These are phyloP conservation scores for Lichenostomus cassidix DNA, from an alignment of 2,113 vertebrate species.

Conservation along the genomic window DNA sequence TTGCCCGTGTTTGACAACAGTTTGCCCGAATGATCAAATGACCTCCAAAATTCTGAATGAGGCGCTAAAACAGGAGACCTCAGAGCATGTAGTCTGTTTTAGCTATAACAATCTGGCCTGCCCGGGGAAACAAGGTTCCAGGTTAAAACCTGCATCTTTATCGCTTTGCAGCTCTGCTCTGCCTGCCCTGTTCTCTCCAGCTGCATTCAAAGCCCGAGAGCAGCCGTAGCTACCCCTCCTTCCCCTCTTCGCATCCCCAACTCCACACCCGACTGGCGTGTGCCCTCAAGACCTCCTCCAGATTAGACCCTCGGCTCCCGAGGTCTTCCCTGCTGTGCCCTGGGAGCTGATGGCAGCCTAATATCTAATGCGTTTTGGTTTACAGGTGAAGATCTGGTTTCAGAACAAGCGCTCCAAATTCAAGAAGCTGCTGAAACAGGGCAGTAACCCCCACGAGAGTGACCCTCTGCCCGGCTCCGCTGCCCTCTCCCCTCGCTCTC, in stretches of 20 bases:
- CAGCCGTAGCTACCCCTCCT: background rate
- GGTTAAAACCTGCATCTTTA: background rate
- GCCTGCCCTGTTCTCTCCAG: background rate
- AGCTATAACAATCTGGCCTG: background rate
- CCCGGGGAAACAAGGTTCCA: background rate
- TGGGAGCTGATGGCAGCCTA: background rate
- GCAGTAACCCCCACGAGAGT: constrained; percentile 91
- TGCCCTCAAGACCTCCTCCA: background rate
- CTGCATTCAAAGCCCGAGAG: background rate
- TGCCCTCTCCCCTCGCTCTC: constrained; percentile 92
- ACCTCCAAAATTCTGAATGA: constrained; percentile 13
- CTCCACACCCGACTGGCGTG: background rate
- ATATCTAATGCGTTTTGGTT: constrained; percentile 27
- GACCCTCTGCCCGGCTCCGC: constrained; percentile 92
- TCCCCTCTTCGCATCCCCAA: background rate
- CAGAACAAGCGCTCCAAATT: constrained; percentile 99
- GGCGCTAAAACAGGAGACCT: background rate
- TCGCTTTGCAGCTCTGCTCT: background rate
- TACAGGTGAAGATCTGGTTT: constrained; percentile 99
- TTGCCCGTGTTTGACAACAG: constrained; percentile 38
- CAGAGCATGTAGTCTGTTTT: background rate
- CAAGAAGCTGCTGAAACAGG: constrained; percentile 98
- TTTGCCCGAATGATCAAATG: constrained; percentile 13
- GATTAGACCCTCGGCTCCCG: background rate
- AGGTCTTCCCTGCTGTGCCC: background rate